Base-by-base conservation (phyloP, 2,797 vertebrate species). In the Phrynocephalus vlangalii region DNA sequence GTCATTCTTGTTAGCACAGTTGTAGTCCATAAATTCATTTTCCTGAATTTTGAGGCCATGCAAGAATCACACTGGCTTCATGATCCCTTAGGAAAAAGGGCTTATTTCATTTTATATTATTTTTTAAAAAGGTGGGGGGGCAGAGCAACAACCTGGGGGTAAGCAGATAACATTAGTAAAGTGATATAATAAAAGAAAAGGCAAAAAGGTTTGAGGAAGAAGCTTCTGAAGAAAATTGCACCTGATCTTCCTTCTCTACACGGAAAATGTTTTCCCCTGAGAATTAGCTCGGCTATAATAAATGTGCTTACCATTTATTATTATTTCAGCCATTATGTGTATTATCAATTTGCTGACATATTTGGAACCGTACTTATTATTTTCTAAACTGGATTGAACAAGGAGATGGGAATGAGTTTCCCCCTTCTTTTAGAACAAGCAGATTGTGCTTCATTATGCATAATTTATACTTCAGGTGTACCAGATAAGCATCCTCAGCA, bases 401-500 rank as follows among this genome's bases (percentile, higher is more conserved):
- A 68, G 44, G 66, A 70, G 20, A 3, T 70, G 18, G 73, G n/a
- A 44, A 70, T 30, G 75, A 70, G 10, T 11, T 66, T 2, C 15
- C 16, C 78, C 67, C 48, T 3, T 28, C 6, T 86, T n/a, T 73
- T 60, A 38, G 70, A 52, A 72, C 66, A 71, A 71, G 79, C 50
- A n/a, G 68, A 22, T 20, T 83, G 68, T 71, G 82, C 68, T 33
- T 84, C 8, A 60, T 86, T 86, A 79, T 11, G 76, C 50, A 79
- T 79, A 28, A 52, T 85, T 79, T 85, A 78, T 79, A 56, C 67
- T 56, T 86, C 66, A 70, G 76, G 76, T 79, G 66, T 79, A 56
- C 76, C 66, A 56, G 22, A 24, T 86, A 56, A 86, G 26, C 67
- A 86, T 20, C 8, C 16, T 20, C 24, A 38, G 24, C 60, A 71